These are phyloP conservation scores for Actenoides hombroni DNA, from an alignment of 2,113 vertebrate genomes.

Conservation along the genomic window DNA sequence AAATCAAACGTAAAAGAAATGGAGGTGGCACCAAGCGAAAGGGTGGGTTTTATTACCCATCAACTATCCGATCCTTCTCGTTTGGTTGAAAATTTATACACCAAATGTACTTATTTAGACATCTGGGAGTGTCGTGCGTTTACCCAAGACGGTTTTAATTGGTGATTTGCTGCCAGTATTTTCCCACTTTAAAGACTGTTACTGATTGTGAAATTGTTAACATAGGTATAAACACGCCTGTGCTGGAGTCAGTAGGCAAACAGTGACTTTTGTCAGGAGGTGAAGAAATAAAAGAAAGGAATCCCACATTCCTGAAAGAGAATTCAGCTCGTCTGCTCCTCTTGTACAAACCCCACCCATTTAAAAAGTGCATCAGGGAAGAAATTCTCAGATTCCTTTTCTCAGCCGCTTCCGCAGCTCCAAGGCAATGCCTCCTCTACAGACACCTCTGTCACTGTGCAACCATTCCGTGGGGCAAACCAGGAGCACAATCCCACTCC, in stretches of 20 bases:
- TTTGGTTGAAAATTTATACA: not conserved
- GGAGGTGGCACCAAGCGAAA: not conserved
- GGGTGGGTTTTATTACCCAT: not conserved
- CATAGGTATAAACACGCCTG: not conserved
- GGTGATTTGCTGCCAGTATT: not conserved
- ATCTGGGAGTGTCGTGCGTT: not conserved
- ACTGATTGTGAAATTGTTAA: not conserved
- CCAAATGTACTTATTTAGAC: not conserved
- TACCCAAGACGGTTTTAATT: not conserved
- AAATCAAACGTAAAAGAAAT: not conserved
- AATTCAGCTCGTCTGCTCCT: constrained; percentile 8
- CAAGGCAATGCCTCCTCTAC: not conserved
- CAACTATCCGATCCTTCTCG: not conserved
- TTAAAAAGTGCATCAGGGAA: constrained; percentile 53
- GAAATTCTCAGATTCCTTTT: not conserved
- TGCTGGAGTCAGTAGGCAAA: not conserved
- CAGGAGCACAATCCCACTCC: not conserved
- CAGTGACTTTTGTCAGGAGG: not conserved
- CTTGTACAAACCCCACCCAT: not conserved
- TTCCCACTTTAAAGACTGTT: not conserved
- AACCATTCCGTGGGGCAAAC: accelerated
- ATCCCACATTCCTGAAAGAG: not conserved
- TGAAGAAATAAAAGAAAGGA: not conserved
- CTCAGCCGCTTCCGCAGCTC: not conserved
- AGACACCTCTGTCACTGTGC: accelerated